These are phyloP conservation scores for Junco hyemalis DNA, from an alignment of 2,113 vertebrate species.

Conservation along the genomic window DNA sequence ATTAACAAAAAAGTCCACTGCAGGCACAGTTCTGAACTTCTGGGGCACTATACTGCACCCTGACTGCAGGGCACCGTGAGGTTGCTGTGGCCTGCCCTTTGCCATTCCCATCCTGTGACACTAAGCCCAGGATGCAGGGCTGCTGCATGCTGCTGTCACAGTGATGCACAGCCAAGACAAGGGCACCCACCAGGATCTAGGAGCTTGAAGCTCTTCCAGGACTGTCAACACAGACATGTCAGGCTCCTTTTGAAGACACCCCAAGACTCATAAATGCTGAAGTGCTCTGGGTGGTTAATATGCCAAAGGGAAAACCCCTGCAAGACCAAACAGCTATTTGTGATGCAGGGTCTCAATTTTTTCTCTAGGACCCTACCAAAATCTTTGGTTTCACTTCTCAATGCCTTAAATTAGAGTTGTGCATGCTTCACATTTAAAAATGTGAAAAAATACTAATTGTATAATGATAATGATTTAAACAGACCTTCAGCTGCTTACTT, in stretches of 20 bases:
- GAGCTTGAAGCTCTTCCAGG: neutral
- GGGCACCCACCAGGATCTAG: neutral
- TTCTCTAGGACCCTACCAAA: neutral
- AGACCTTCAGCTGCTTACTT: neutral
- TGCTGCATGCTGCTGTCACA: neutral
- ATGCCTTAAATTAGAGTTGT: neutral
- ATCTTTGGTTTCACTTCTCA: neutral
- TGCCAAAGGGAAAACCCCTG: neutral
- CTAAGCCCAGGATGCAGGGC: neutral
- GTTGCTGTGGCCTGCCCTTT: rapidly evolving
- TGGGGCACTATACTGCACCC: neutral
- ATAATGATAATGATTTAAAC: neutral
- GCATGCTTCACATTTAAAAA: neutral
- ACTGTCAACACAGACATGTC: neutral
- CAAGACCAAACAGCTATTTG: neutral
- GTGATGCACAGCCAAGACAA: neutral
- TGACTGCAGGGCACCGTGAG: neutral
- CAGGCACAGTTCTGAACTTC: neutral
- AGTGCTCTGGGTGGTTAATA: rapidly evolving
- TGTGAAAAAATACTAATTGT: neutral
- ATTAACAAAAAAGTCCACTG: neutral
- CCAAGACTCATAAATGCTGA: neutral
- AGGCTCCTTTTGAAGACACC: neutral
- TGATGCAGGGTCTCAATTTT: neutral
- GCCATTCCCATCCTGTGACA: neutral